Base-by-base conservation (phyloP, 2,113 vertebrate species). In the Cavia porcellus region DNA sequence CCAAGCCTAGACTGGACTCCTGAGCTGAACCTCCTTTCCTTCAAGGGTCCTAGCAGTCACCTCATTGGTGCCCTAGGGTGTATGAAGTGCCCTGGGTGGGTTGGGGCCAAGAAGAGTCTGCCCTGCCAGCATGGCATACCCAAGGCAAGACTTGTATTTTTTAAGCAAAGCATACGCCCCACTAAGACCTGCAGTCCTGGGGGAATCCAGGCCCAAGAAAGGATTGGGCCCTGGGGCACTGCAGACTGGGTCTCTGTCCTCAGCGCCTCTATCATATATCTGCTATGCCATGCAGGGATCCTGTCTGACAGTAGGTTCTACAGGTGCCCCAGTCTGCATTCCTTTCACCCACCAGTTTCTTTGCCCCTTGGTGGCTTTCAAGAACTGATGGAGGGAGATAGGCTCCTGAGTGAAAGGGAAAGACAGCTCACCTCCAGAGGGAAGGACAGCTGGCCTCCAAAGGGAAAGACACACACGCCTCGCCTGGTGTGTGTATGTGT, bases 241-340 rank as follows among this genome's bases (percentile, higher is more conserved):
- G 9, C 11, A 17, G 7, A 38, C 15, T 77, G 85, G 30, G 25
- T 25, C 25, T 24, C 66, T 25, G 25, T 30, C 25, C 30, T 28
- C 12, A 1, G 15, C 5, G 8, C 22, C n/a, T 61, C 13, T 14
- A 3, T 1, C 1, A 30, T 14, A 55, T 24, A 50, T 19, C 3
- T 19, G 22, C 59, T 32, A 70, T 32, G 30, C 25, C 6, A 10
- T 47, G 83, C 20, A 17, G 59, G 25, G 19, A 77, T 38, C 30
- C 50, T 9, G 1, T 66, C 59, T 66, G 50, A 59, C 50, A 75
- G 8, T 70, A 35, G 79, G n/a, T 47, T 61, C 0, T 22, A 15
- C 2, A 13, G 45, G 7, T 17, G 42, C 30, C 28, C 38, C 25
- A 7, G 59, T 25, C 4, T 25, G 45, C 22, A 45, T 19, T n/a